Conservation (phyloP, 2,888 invertebrate genomes). For the Ommatoiulus sabulosus region DNA sequence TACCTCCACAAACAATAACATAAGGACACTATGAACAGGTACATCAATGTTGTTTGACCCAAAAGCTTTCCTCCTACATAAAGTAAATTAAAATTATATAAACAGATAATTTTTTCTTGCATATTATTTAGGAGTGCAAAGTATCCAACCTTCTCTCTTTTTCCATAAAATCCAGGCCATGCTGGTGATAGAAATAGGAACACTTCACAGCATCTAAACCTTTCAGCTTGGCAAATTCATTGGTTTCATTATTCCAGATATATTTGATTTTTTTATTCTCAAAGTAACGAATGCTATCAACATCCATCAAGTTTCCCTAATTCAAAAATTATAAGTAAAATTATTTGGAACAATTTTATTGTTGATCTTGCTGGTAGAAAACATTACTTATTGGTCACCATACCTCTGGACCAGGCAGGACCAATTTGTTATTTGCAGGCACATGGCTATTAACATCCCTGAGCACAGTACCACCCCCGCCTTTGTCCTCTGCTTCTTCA, state of each 20-base stretch:
- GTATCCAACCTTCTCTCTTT: conserved; percentile 61
- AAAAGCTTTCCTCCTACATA: conserved; percentile 79
- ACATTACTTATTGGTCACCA: not conserved
- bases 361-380: not conserved
- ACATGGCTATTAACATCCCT: conserved; percentile 55
- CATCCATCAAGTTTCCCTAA: conserved; percentile 68
- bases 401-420: conserved; percentile 56
- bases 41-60: conserved; percentile 87
- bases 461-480: conserved; percentile 56
- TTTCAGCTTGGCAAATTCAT: conserved; percentile 77
- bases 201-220: conserved; percentile 79
- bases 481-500: conserved; percentile 50
- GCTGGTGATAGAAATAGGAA: conserved; percentile 75
- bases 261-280: conserved; percentile 86
- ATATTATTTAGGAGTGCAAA: not conserved
- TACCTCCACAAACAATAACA: conserved; percentile 82
- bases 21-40: conserved; percentile 79
- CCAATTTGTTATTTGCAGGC: conserved; percentile 50
- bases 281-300: conserved; percentile 76
- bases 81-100: conserved; percentile 55
- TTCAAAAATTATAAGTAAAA: conserved; percentile 27
- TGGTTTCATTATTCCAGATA: conserved; percentile 80
- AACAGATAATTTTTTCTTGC: not conserved
- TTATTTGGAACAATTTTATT: not conserved
- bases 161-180: conserved; percentile 70